A percentile compares a stretch with the other conserved stretches of the same genome.
phyloP scores from a whole-genome alignment of 2,113 vertebrate species.

The Anguilla rostrata region DNA sequence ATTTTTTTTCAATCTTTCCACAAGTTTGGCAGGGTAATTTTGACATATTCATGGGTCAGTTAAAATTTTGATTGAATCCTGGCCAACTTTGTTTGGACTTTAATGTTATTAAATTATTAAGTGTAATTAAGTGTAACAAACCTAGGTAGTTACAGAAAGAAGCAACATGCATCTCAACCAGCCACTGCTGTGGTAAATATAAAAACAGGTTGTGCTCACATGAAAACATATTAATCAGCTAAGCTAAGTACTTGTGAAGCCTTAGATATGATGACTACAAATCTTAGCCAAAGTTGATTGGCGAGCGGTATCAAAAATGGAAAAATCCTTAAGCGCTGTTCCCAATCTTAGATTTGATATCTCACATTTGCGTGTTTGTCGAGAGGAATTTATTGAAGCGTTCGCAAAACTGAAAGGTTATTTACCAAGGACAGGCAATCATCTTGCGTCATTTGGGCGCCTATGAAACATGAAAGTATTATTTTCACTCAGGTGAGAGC shows the following conservation, averaged over 20 bases:
- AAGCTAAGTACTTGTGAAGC: not conserved
- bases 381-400: not conserved
- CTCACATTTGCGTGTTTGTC: not conserved
- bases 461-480: not conserved
- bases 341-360: not conserved
- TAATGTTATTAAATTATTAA: too few species aligned
- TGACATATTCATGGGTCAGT: not conserved
- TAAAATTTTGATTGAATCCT: not conserved
- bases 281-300: not conserved
- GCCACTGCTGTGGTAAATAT: not conserved
- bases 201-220: not conserved
- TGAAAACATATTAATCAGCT: constrained; percentile 6
- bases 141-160: not conserved
- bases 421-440: not conserved
- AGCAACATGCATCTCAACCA: not conserved
- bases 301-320: not conserved
- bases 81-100: not conserved
- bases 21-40: not conserved
- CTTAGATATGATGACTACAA: constrained; percentile 8
- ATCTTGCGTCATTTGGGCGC: not conserved
- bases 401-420: not conserved
- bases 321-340: constrained; percentile 3
- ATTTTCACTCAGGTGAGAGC: not conserved
- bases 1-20: not conserved
- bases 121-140: not conserved